phyloP scores from a whole-genome alignment of 2,888 invertebrate species.

The Drosophila eohydei region DNA sequence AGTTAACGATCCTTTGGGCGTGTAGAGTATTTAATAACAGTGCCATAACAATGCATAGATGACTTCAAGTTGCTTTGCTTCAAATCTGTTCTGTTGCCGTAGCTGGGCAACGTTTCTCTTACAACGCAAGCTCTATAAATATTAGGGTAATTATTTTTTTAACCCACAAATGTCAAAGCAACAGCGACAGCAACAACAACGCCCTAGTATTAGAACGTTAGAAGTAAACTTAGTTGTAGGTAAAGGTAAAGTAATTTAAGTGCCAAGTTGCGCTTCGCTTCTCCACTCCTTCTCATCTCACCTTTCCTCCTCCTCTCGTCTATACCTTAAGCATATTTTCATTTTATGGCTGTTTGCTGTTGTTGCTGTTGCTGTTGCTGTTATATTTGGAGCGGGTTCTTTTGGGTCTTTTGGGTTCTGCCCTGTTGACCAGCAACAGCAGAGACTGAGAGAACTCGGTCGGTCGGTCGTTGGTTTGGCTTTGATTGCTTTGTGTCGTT shows the following conservation, averaged over 20 bases:
- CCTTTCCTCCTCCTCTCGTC: conserved; percentile 5
- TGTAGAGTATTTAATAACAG: conserved; percentile 2
- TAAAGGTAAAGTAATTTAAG: conserved; percentile 62
- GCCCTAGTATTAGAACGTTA: conserved; percentile 49
- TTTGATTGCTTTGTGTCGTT: conserved; percentile 75
- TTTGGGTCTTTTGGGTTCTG: conserved; percentile 60
- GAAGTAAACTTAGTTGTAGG: conserved; percentile 41
- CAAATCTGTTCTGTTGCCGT: conserved; percentile 31
- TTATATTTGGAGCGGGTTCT: conserved; percentile 34
- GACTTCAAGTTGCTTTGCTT: neutral
- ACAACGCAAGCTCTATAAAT: conserved; percentile 50
- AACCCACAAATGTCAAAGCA: conserved; percentile 74
- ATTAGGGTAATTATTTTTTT: conserved; percentile 70
- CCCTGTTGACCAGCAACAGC: conserved; percentile 59
- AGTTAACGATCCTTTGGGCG: neutral
- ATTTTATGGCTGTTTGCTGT: conserved; percentile 66
- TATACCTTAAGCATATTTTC: conserved; percentile 35
- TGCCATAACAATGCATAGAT: neutral
- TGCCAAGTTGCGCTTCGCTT: conserved; percentile 37
- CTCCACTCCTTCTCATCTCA: conserved; percentile 13
- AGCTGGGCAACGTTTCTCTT: conserved; percentile 9
- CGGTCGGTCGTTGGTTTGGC: conserved; percentile 53
- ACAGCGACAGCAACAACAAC: conserved; percentile 29
- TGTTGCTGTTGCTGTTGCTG: conserved; percentile 36
- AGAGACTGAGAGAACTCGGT: conserved; percentile 35